A percentile compares a stretch with the other conserved stretches of the same genome.
These are phyloP conservation scores for roundworm (Caenorhabditis elegans) DNA, from an alignment of 1,140 invertebrate genomes.

Conservation along the genomic window WBcel235 BX284605.5:10918001-10918500, in stretches of 20 bases:
- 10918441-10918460: background rate
- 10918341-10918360: constrained; percentile 31
- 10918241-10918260: too few species aligned
- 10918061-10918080: constrained; percentile 18
- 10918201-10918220: background rate
- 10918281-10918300: background rate
- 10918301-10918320: constrained; percentile 9
- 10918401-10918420: background rate
- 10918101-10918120: background rate
- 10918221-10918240: background rate
- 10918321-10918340: constrained; percentile 35
- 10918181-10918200: background rate
- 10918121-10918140: too few species aligned
- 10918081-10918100: constrained; percentile 41
- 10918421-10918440: too few species aligned
- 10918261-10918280: background rate
- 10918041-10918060: constrained; percentile 33
- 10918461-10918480: background rate
- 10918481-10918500: background rate
- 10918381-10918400: background rate
- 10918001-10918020: too few species aligned
- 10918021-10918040: constrained; percentile 29
- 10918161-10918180: background rate
- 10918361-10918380: constrained; percentile 25
- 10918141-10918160: too few species aligned